phyloP scores from a whole-genome alignment of 2,888 invertebrate genomes.

The Agrochola litura region DNA sequence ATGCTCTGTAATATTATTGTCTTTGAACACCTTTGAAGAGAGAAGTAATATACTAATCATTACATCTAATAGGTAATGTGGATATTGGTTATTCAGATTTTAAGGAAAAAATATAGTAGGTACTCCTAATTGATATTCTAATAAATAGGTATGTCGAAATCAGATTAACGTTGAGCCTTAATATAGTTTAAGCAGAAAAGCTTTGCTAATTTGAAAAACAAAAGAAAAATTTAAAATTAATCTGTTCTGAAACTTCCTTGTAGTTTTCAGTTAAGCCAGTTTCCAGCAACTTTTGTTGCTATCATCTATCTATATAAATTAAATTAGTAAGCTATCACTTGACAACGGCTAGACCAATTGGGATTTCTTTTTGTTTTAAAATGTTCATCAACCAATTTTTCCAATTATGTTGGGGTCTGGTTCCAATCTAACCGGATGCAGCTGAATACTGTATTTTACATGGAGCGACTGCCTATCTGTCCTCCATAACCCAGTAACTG shows the following conservation, averaged over 20 bases:
- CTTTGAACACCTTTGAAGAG: not conserved
- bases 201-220: not conserved
- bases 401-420: too few species aligned
- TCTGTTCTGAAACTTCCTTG: not conserved
- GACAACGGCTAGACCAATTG: too few species aligned
- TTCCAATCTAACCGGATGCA: too few species aligned
- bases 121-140: not conserved
- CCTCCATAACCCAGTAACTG: too few species aligned
- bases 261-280: not conserved
- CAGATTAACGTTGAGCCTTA: not conserved
- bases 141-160: not conserved
- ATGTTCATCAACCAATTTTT: too few species aligned
- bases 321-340: too few species aligned
- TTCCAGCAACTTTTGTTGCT: not conserved
- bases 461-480: too few species aligned
- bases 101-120: not conserved
- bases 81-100: not conserved
- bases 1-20: conserved; percentile 1
- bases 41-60: not conserved
- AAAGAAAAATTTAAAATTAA: not conserved
- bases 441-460: too few species aligned
- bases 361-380: too few species aligned
- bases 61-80: not conserved
- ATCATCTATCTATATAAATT: not conserved
- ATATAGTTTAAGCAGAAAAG: not conserved